Evolutionary conservation across 2,888 invertebrate genomes (phyloP), one percentile per base, ranked within the genome.

Genomic region (Nudaria mundana): DNA sequence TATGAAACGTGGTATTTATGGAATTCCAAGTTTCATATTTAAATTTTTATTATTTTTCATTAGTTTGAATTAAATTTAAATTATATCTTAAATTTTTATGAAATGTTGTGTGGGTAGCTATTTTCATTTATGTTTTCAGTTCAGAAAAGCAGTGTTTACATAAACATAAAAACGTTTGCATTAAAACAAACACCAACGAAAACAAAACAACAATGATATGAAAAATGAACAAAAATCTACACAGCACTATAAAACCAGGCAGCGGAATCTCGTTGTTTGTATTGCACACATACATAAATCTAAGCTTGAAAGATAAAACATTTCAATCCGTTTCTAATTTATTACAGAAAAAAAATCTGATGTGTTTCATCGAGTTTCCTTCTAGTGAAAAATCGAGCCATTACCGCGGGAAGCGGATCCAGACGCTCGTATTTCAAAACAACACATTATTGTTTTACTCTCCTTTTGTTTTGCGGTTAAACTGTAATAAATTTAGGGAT

Each of bases 371-470:
- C 75, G 71, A 66, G 75, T 77, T 81, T 76, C 69, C 71, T 73
- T 70, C 67, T 70, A 62, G 73, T 82, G 85, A 87, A 85, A 86
- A 87, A 86, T 86, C 74, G 77, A 55, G 63, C 79, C 73, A 85
- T 83, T 83, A 82, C 66, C 50, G 52, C 57, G 70, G 76, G 70
- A 68, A 68, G 66, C 71, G 60, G 57, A 63, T 63, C 66, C 68
- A 65, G 48, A 49, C 47, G 74, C 67, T 77, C 81, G 71, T 85
- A 83, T 81, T 84, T 85, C 85, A 84, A 81, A 84, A 81, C 75
- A 85, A 78, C 85, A 81, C 84, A 78, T 86, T 84, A 85, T 79
- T 85, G 83, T 84, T 82, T 81, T 79, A 72, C 72, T 78, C 66
- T 70, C 64, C 71, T 81, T 81, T 76, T 76, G 75, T 77, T 77